Evolutionary conservation across 2,888 invertebrate genomes (phyloP).

Genomic region (Pecten maximus): DNA sequence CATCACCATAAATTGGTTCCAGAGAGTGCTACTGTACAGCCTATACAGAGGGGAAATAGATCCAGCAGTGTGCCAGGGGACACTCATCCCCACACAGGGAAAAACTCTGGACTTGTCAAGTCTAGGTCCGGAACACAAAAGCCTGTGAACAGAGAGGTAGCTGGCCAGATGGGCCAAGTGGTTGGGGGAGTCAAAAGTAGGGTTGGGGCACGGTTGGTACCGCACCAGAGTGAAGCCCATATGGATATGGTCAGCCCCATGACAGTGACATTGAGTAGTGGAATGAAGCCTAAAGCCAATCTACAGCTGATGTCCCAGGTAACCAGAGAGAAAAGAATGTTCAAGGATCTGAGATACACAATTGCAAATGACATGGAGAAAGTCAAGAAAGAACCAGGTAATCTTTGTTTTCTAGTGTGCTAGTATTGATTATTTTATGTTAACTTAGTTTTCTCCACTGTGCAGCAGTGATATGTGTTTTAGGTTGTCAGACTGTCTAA

Average conservation of each 20-base stretch:
- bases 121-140: background rate
- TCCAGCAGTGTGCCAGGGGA: background rate
- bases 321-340: background rate
- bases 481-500: too few relatives aligned
- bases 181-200: background rate
- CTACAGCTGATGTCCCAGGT: conserved; percentile 55
- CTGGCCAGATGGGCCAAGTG: background rate
- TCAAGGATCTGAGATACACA: conserved; percentile 14
- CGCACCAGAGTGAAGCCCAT: conserved; percentile 44
- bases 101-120: background rate
- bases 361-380: conserved; percentile 1
- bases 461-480: too few relatives aligned
- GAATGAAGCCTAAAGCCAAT: conserved; percentile 60
- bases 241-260: conserved; percentile 52
- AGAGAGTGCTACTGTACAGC: conserved; percentile 19
- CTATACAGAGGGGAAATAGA: background rate
- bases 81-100: background rate
- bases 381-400: conserved; percentile 12
- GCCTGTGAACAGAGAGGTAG: background rate
- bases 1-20: background rate
- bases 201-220: conserved; percentile 15
- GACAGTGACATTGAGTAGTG: conserved; percentile 56
- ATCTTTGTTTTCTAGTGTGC: background rate
- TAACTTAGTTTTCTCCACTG: too few relatives aligned
- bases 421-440: too few relatives aligned